Conservation (phyloP, 1,140 invertebrate genomes). For the Nomia melanderi region DNA sequence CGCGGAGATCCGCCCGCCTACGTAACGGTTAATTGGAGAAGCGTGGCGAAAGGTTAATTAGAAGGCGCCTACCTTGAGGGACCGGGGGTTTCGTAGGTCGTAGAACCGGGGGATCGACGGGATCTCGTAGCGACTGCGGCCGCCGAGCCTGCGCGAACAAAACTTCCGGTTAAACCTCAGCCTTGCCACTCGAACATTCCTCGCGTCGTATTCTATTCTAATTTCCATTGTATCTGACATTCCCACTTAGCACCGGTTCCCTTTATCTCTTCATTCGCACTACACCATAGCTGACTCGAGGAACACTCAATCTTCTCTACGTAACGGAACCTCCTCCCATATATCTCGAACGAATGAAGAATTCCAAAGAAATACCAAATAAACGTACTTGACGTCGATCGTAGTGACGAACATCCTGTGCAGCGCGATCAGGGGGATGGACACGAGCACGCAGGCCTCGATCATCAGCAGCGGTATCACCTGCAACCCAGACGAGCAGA, state of each 20-base stretch:
- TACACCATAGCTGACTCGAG: too few relatives aligned
- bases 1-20: too few relatives aligned
- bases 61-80: conserved; percentile 74
- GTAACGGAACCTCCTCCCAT: too few relatives aligned
- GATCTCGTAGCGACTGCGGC: conserved; percentile 75
- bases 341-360: too few relatives aligned
- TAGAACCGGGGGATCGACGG: conserved; percentile 68
- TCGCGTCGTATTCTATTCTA: too few relatives aligned
- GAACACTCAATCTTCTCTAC: too few relatives aligned
- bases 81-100: conserved; percentile 77
- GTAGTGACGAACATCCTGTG: conserved; percentile 67
- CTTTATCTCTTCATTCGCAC: too few relatives aligned
- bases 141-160: conserved; percentile 70
- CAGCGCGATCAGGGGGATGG: conserved; percentile 53
- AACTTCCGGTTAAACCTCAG: conserved; percentile 9
- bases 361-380: background rate
- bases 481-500: conserved; percentile 67
- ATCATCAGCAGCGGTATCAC: conserved; percentile 70
- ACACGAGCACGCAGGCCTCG: conserved; percentile 35
- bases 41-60: background rate
- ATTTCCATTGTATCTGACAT: too few relatives aligned
- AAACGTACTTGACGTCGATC: conserved; percentile 77
- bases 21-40: background rate
- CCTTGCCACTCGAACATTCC: too few relatives aligned
- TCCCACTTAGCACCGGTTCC: too few relatives aligned